These are phyloP conservation scores for Volucella inanis DNA, from an alignment of 2,888 invertebrate species.

Conservation along the genomic window DNA sequence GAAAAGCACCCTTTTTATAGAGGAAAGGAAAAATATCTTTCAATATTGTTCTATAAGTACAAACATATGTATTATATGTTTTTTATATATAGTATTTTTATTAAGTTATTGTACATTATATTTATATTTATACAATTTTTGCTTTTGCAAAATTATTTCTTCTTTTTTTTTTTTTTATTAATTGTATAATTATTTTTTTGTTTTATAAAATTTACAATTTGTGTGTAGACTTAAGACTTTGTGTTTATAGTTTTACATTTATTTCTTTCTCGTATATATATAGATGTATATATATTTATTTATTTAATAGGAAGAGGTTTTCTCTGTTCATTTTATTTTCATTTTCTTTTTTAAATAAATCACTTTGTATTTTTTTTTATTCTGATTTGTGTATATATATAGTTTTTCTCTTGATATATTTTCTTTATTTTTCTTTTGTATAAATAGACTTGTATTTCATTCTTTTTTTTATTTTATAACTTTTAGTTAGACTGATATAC, in stretches of 20 bases:
- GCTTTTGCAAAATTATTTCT: constrained; percentile 57
- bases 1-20: not conserved
- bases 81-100: constrained; percentile 52
- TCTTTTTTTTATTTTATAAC: constrained; percentile 12
- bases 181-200: constrained; percentile 10
- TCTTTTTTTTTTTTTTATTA: constrained; percentile 19
- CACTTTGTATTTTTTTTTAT: not conserved
- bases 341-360: constrained; percentile 44
- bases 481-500: constrained; percentile 66
- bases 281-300: constrained; percentile 23
- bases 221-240: constrained; percentile 53
- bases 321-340: constrained; percentile 31
- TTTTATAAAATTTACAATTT: constrained; percentile 70
- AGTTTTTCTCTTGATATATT: constrained; percentile 43
- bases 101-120: constrained; percentile 64
- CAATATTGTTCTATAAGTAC: constrained; percentile 62
- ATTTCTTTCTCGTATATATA: constrained; percentile 23
- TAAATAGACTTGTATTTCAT: constrained; percentile 58
- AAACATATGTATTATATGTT: constrained; percentile 35
- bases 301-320: constrained; percentile 64
- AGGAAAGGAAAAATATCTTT: constrained; percentile 34
- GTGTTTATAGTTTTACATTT: constrained; percentile 17
- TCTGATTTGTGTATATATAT: constrained; percentile 50
- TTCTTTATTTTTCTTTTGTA: constrained; percentile 47
- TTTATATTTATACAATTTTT: constrained; percentile 52